These are phyloP conservation scores for Zaprionus inermis DNA, from an alignment of 1,140 invertebrate genomes.

Conservation along the genomic window DNA sequence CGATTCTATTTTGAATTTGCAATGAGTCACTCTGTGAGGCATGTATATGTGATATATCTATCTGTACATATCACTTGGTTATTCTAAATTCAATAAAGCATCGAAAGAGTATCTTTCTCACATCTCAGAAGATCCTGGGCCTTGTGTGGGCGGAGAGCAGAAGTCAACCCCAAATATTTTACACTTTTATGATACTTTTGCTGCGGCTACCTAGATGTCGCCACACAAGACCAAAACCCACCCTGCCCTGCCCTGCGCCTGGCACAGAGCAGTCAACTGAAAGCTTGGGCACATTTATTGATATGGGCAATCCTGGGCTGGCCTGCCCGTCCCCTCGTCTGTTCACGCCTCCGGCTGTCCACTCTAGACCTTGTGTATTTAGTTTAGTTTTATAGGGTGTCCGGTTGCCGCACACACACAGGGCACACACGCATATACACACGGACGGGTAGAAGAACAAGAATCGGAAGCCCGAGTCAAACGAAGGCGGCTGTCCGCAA, in stretches of 20 bases:
- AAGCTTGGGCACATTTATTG: slow-evolving; percentile 47
- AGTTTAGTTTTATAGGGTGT: slow-evolving; percentile 76
- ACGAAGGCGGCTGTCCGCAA: slow-evolving; percentile 80
- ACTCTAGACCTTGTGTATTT: slow-evolving; percentile 30
- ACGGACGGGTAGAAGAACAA: slow-evolving; percentile 29
- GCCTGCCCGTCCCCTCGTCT: slow-evolving; percentile 16
- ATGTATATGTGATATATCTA: not conserved
- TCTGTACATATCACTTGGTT: no score
- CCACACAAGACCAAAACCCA: slow-evolving; percentile 15
- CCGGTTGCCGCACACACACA: slow-evolving; percentile 58
- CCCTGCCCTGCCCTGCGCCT: slow-evolving; percentile 20
- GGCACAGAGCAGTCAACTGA: slow-evolving; percentile 51
- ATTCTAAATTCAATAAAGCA: no score
- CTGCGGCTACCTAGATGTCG: slow-evolving; percentile 26
- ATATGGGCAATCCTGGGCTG: slow-evolving; percentile 43
- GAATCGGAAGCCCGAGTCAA: slow-evolving; percentile 77
- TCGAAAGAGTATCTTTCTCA: no score
- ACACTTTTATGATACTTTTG: slow-evolving; percentile 69
- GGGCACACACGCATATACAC: not conserved
- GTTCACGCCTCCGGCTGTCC: not conserved
- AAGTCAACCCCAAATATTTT: slow-evolving; percentile 75
- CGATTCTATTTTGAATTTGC: not conserved
- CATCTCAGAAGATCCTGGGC: no score
- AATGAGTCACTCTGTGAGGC: not conserved
- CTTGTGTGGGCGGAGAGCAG: no score